Percentiles rank a stretch among this genome's conserved stretches.
Evolutionary conservation across 1,140 invertebrate genomes (phyloP).

Genomic region (Meloidogyne hapla): DNA sequence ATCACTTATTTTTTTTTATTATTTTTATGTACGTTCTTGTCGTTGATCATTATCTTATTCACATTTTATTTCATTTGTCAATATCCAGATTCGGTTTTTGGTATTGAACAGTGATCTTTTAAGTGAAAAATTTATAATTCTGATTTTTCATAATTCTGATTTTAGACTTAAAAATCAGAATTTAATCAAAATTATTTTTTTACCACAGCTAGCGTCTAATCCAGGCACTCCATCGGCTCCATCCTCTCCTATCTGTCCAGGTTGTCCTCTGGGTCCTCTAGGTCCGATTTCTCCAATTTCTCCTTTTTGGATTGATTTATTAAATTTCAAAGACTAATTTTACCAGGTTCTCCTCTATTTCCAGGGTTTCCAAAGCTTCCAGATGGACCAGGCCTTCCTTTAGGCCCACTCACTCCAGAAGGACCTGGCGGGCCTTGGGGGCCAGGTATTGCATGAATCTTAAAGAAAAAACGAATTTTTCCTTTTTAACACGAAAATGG

Average conservation of each 20-base stretch:
- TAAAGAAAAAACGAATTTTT: background rate
- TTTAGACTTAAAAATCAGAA: background rate
- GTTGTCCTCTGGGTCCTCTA: background rate
- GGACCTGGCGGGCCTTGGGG: background rate
- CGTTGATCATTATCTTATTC: background rate
- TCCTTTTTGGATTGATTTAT: slow-evolving; percentile 5
- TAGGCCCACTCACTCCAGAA: slow-evolving; percentile 12
- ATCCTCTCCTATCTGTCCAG: background rate
- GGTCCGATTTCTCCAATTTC: slow-evolving; percentile 10
- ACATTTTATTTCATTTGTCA: background rate
- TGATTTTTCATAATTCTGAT: background rate
- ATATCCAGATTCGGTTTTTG: slow-evolving; percentile 28
- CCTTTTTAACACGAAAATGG: background rate
- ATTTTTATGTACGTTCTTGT: slow-evolving; percentile 11
- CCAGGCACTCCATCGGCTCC: slow-evolving; percentile 20
- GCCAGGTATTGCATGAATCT: background rate
- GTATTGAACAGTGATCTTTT: slow-evolving; percentile 27
- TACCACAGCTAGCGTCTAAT: slow-evolving; percentile 15
- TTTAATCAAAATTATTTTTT: background rate
- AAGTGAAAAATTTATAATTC: background rate
- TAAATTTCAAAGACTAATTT: background rate
- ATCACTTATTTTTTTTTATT: background rate
- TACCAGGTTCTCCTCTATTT: background rate
- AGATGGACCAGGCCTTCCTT: background rate
- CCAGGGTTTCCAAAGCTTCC: slow-evolving; percentile 21